phyloP scores from a whole-genome alignment of 2,888 invertebrate species.

The Agrilus biguttatus region DNA sequence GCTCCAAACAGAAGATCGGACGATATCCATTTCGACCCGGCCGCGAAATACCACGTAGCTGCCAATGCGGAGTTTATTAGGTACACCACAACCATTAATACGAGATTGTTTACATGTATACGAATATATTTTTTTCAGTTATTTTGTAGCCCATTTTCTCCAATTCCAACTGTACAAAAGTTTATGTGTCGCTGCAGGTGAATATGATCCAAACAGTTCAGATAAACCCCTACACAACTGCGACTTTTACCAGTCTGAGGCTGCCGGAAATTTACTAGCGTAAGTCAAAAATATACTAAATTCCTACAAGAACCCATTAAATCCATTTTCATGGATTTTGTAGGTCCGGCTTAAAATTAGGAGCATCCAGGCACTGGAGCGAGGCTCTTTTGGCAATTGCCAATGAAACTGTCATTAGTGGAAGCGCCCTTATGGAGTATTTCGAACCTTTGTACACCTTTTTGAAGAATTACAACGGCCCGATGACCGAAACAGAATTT shows the following conservation, averaged over 20 bases:
- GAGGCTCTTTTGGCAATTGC: constrained; percentile 44
- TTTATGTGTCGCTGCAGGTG: constrained; percentile 39
- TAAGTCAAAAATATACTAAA: constrained; percentile 14
- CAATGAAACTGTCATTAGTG: constrained; percentile 37
- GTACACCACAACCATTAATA: constrained; percentile 9
- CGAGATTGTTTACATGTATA: no score
- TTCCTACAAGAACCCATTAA: no score
- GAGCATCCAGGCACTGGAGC: constrained; percentile 37
- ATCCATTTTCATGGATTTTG: constrained; percentile 10
- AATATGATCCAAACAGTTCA: constrained; percentile 39
- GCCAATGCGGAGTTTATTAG: constrained; percentile 29
- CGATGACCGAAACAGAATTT: constrained; percentile 11
- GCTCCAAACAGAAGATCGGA: constrained; percentile 25
- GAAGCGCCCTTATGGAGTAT: constrained; percentile 39
- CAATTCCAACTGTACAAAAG: constrained; percentile 67
- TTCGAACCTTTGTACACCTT: constrained; percentile 41
- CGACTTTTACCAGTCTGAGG: constrained; percentile 18
- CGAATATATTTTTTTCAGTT: constrained; percentile 30
- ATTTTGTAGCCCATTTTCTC: constrained; percentile 53
- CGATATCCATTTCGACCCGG: constrained; percentile 29
- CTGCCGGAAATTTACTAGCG: constrained; percentile 36
- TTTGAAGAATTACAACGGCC: constrained; percentile 19
- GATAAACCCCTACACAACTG: constrained; percentile 16
- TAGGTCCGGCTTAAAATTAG: constrained; percentile 35
- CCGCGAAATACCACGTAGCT: constrained; percentile 32